These are phyloP conservation scores for Phyllostomus discolor DNA, from an alignment of 2,113 vertebrate genomes.

Conservation along the genomic window DNA sequence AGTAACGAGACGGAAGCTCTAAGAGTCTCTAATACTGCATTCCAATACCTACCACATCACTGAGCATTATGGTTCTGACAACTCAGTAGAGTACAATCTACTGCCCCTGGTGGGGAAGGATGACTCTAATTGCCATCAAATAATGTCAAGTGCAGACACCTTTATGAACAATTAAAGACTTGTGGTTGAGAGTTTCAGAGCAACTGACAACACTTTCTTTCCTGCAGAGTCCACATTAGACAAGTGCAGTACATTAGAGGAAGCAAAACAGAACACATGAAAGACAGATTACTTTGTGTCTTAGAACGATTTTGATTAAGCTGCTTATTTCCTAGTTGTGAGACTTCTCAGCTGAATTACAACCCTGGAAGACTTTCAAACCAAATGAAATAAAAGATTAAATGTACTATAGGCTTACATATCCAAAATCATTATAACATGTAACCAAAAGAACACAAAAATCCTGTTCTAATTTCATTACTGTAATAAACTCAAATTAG, in stretches of 20 bases:
- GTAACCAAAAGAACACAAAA: neutral
- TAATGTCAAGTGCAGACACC: neutral
- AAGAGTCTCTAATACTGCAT: neutral
- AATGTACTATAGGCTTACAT: neutral
- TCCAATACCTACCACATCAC: neutral
- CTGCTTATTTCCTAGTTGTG: neutral
- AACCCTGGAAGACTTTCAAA: neutral
- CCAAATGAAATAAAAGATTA: neutral
- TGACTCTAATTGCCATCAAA: neutral
- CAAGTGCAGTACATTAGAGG: neutral
- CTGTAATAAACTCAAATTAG: neutral
- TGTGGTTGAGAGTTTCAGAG: neutral
- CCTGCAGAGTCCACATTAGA: neutral
- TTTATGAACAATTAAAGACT: neutral
- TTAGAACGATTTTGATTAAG: neutral
- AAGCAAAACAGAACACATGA: neutral
- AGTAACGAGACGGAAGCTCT: neutral
- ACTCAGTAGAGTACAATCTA: neutral
- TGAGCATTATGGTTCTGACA: neutral
- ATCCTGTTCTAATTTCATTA: neutral
- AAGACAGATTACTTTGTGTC: neutral
- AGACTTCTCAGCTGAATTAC: conserved; percentile 13
- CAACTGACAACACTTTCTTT: neutral
- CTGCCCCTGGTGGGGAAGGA: neutral
- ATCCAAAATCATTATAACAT: neutral